These are phyloP conservation scores for Myrmophylax atrothorax DNA, from an alignment of 2,113 vertebrate genomes.

Conservation along the genomic window DNA sequence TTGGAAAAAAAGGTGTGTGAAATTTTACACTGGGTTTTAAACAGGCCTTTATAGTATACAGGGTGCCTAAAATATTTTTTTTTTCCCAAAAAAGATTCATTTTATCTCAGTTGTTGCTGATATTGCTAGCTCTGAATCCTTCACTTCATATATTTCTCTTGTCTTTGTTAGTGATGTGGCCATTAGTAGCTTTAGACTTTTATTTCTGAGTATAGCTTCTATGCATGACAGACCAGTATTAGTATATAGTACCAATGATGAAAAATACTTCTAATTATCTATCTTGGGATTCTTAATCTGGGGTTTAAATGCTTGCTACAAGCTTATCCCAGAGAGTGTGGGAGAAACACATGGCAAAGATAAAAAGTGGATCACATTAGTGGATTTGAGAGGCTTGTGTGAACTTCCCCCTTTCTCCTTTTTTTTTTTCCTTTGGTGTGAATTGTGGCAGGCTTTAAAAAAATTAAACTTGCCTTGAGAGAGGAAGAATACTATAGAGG, in stretches of 20 bases:
- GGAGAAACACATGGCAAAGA: neutral
- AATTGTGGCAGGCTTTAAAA: neutral
- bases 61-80: neutral
- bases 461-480: neutral
- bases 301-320: neutral
- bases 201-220: neutral
- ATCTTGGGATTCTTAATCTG: neutral
- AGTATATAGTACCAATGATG: neutral
- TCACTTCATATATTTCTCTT: neutral
- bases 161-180: neutral
- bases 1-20: neutral
- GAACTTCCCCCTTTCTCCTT: neutral
- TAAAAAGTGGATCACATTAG: neutral
- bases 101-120: neutral
- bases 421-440: neutral
- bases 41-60: accelerated
- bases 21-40: neutral
- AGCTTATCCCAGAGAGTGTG: neutral
- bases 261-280: neutral
- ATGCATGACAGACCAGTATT: neutral
- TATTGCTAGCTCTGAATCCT: neutral
- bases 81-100: neutral
- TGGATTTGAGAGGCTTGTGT: neutral
- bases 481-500: neutral
- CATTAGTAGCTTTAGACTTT: neutral